A percentile compares a stretch with the other conserved stretches of the same genome.
Conservation (phyloP, 35 echinoderm and acorn worm genomes). For the Eucidaris tribuloides region DNA sequence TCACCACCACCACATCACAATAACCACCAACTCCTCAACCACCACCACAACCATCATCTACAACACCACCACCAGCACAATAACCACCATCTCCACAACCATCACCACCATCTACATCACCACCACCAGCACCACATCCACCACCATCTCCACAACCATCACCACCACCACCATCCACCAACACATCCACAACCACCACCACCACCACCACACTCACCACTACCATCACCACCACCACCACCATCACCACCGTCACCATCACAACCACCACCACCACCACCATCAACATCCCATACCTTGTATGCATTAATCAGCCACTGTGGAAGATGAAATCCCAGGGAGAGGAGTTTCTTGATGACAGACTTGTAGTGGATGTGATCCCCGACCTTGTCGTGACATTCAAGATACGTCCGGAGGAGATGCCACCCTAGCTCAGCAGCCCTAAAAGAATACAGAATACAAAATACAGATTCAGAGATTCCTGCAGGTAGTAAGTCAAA, state of each 20-base stretch:
- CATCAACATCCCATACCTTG: conserved; percentile 48
- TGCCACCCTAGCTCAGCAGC: conserved; percentile 80
- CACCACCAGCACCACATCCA: not conserved
- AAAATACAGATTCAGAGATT: too few relatives aligned
- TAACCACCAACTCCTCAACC: too few relatives aligned
- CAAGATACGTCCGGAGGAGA: conserved; percentile 62
- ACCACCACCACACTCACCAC: too few relatives aligned
- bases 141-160: not conserved
- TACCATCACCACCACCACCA: not conserved
- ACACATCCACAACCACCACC: too few relatives aligned
- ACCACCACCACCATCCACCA: not conserved
- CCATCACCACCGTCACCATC: not conserved
- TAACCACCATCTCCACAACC: not conserved
- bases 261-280: too few relatives aligned
- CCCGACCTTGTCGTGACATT: conserved; percentile 46
- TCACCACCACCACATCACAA: too few relatives aligned
- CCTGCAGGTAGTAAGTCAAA: too few relatives aligned
- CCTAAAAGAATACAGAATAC: conserved; percentile 19
- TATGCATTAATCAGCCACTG: conserved; percentile 65
- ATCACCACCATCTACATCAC: not conserved
- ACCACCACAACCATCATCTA: not conserved
- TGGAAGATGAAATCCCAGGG: conserved; percentile 66
- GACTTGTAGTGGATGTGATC: conserved; percentile 61
- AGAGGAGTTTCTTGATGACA: conserved; percentile 69
- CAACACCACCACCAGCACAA: not conserved